phyloP scores from a whole-genome alignment of 1,140 invertebrate genomes.

The Zaprionus tsacasi region DNA sequence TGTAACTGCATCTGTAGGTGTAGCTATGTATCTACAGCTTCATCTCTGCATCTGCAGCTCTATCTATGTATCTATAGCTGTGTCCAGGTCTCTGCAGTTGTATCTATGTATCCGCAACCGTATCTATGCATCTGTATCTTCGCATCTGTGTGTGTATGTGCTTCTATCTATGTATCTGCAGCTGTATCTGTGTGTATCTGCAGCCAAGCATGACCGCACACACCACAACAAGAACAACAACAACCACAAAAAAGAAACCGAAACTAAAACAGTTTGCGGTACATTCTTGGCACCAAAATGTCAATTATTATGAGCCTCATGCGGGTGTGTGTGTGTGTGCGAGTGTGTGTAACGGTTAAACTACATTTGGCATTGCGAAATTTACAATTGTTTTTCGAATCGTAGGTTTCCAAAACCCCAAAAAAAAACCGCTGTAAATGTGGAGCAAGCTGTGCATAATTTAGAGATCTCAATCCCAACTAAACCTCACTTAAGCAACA shows the following conservation, averaged over 20 bases:
- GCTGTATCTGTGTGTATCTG: conserved; percentile 23
- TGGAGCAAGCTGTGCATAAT: neutral
- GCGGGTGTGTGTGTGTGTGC: neutral
- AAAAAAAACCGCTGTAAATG: neutral
- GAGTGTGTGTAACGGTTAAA: conserved; percentile 8
- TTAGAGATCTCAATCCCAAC: neutral
- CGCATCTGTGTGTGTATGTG: too few species aligned
- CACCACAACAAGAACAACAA: conserved; percentile 49
- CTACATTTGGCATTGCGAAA: conserved; percentile 17
- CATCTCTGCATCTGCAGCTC: neutral
- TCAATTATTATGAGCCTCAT: conserved; percentile 65
- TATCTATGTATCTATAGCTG: too few species aligned
- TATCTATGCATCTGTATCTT: conserved; percentile 44
- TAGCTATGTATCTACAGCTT: conserved; percentile 18
- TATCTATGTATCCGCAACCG: conserved; percentile 33
- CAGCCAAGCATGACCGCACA: conserved; percentile 66
- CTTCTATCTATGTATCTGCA: conserved; percentile 25
- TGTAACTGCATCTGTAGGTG: too few species aligned
- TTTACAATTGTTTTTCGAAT: conserved; percentile 4
- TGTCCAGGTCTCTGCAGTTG: conserved; percentile 5
- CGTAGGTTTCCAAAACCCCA: neutral
- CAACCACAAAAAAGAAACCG: conserved; percentile 22
- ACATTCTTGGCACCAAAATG: conserved; percentile 79
- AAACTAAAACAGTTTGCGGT: conserved; percentile 76
- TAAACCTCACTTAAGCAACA: neutral